Base-by-base conservation (phyloP, 2,888 invertebrate species). In the Drosophila mimica region DNA sequence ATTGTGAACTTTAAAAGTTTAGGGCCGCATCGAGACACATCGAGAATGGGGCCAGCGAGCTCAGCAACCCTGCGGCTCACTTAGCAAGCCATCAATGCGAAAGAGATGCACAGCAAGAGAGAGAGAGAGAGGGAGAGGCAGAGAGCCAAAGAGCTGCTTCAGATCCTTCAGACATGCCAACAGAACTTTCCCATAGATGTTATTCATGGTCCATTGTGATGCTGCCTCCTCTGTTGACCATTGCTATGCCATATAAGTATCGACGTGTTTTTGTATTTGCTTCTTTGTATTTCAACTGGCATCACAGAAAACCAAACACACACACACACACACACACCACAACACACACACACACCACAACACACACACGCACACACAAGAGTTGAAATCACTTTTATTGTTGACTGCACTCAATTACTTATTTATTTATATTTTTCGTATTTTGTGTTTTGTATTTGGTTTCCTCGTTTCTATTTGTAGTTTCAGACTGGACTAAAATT, bases 1-100 rank as follows among this genome's bases (percentile, higher is more conserved):
- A 90, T 87, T 88, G 86, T 77, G 58, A 82, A 85, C 79, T 90
- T 86, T 88, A 73, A 85, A 90, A 87, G 88, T 90, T 85, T 89
- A 89, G 89, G 67, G 67, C 74, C 80, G 70, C 70, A 76, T 74
- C 74, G 67, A 66, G 63, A 33, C 30, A 70, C 70, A 76, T 74
- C 74, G 67, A 64, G 63, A 30, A 25, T 20, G 40, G 25, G 56
- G 20, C n/a, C 54, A 46, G 20, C 13, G 31, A 58, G 58, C 49
- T 62, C 34, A 20, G 58, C 31, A 52, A 57, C 48, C 34, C 56
- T 64, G 57, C 65, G 65, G 34, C 49, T 61, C 76, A 75, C 76
- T 77, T 77, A 65, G 66, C 59, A 51, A 38, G 20, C 46, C 59
- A 59, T 57, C 66, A 76, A 33, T 3, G 15, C 8, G 38, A 61